Conservation (phyloP, 2,888 invertebrate species). For the Mimachlamys varia region DNA sequence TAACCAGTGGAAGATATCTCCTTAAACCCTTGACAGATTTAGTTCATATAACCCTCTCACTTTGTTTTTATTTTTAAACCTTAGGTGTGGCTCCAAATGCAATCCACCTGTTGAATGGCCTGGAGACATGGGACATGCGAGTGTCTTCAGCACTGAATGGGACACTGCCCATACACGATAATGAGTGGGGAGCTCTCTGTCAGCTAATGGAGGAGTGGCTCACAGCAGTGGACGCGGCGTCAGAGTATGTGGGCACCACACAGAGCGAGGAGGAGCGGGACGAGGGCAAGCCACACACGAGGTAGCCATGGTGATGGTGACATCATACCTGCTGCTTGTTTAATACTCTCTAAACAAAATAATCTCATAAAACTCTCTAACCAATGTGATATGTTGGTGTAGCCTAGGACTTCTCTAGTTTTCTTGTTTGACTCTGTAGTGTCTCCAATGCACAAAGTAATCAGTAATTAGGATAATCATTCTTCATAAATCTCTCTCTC, state of each 20-base stretch:
- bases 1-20: too few species aligned
- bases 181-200: conserved; percentile 77
- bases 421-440: not conserved
- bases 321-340: not conserved
- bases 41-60: too few species aligned
- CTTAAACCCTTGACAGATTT: too few species aligned
- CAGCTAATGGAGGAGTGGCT: conserved; percentile 79
- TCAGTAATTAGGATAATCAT: not conserved
- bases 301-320: conserved; percentile 60
- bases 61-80: too few species aligned
- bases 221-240: conserved; percentile 67
- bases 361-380: not conserved
- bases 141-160: conserved; percentile 69
- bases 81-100: conserved; percentile 77
- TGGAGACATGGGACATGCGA: conserved; percentile 78
- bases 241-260: conserved; percentile 74
- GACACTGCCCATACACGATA: conserved; percentile 72
- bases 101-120: conserved; percentile 75
- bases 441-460: not conserved
- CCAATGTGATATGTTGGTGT: not conserved
- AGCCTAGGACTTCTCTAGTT: not conserved
- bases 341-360: not conserved
- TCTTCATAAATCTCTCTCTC: not conserved
- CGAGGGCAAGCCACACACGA: conserved; percentile 70
- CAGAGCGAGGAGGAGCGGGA: conserved; percentile 73